Evolutionary conservation across 2,888 invertebrate species (phyloP).

Genomic region (Coenonympha glycerion): DNA sequence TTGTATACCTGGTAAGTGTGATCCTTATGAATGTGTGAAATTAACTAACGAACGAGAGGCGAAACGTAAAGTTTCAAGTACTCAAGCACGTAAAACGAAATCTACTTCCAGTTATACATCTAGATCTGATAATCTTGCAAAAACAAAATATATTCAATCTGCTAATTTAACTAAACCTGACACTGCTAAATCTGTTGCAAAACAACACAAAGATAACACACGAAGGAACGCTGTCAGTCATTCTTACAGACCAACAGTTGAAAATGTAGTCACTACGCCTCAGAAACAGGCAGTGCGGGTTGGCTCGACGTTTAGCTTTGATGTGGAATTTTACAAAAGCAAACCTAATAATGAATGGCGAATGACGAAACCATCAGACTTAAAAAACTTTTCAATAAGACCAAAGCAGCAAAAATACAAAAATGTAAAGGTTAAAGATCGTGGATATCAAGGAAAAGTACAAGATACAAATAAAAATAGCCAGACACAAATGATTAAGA

Average conservation of each 20-base stretch:
- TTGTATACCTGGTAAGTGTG: slow-evolving; percentile 37
- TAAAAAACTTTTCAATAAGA: background rate
- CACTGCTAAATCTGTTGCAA: too few species aligned
- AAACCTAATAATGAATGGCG: too few species aligned
- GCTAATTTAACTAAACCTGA: too few species aligned
- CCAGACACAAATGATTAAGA: too few species aligned
- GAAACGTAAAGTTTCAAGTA: slow-evolving; percentile 14
- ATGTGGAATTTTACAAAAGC: slow-evolving; percentile 39
- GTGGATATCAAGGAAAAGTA: background rate
- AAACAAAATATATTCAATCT: too few species aligned
- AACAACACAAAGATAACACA: too few species aligned
- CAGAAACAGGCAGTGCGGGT: slow-evolving; percentile 38
- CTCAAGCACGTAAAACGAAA: slow-evolving; percentile 29
- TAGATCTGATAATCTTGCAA: slow-evolving; percentile 22
- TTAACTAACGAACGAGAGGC: slow-evolving; percentile 31
- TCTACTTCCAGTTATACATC: slow-evolving; percentile 35
- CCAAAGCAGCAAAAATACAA: too few species aligned
- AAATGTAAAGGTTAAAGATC: too few species aligned
- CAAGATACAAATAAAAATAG: background rate
- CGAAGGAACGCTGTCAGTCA: too few species aligned
- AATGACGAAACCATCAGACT: background rate
- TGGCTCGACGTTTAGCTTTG: slow-evolving; percentile 38
- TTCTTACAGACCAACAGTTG: too few species aligned
- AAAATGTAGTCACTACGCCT: too few species aligned
- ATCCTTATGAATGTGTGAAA: slow-evolving; percentile 36